Base-by-base conservation (phyloP, 2,797 vertebrate genomes). In the Eulemur mongoz region DNA sequence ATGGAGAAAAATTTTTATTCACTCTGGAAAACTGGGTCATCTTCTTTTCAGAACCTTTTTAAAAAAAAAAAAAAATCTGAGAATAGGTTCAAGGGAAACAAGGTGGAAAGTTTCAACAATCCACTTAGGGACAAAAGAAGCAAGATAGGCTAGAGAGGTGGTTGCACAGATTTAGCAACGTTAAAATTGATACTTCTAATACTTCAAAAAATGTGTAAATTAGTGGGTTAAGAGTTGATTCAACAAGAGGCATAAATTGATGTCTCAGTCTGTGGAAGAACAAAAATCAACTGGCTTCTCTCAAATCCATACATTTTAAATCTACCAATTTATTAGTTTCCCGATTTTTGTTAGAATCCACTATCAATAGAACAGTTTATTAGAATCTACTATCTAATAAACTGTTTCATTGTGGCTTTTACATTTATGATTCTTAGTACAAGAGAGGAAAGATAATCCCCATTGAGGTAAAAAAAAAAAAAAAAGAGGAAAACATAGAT, bases 1-100 rank as follows among this genome's bases (percentile, higher is more conserved):
- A 50, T 70, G 59, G 70, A 54, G 38, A 88, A 87, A 87, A 75
- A 35, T 38, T 88, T 87, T 90, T 89, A 67, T 84, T 93, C 63
- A 22, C 13, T 52, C 17, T 82, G 27, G 40, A 92, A 86, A 94
- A 89, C 48, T 93, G 67, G 40, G 52, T 97, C 61, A 76, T 40
- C 70, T 96, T 72, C n/a, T 67, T 83, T 69, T 76, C 32, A 94
- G 59, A 79, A 38, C 38, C 22, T 83, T 91, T 91, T 72, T 10
- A 48, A 4, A 22, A 54, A 57, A 57, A 57, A 57, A 57, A 57
- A 54, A 23, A 73, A 65, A 89, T 59, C 25, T 45, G 87, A 94
- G 52, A 81, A 52, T 23, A 61, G 57, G 85, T 35, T 35, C 17
- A 63, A 88, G 45, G 25, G 17, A 95, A 79, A 7, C 25, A 83